Conservation (phyloP, 1,140 invertebrate species). For the Dolichoris vasculosae region DNA sequence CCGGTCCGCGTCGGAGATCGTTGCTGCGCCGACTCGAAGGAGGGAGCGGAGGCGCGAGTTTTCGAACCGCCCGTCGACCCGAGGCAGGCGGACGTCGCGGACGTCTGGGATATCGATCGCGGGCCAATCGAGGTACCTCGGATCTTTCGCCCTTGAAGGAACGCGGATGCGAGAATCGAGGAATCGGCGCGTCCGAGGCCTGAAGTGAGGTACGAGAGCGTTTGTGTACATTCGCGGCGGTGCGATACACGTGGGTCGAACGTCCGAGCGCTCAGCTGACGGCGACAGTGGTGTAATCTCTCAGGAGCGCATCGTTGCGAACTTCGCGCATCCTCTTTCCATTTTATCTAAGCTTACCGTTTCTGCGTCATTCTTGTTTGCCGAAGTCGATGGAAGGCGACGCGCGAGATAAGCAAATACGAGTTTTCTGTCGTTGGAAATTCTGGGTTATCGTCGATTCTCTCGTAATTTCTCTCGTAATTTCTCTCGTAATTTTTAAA, state of each 20-base stretch:
- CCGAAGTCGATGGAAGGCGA: too few relatives aligned
- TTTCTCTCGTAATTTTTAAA: too few relatives aligned
- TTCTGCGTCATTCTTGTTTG: too few relatives aligned
- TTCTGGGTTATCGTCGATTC: too few relatives aligned
- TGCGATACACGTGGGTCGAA: neutral
- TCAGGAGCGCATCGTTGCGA: neutral
- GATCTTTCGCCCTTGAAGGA: neutral
- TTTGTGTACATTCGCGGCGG: neutral
- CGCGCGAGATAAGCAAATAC: too few relatives aligned
- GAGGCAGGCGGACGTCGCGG: too few relatives aligned
- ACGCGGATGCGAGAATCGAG: too few relatives aligned
- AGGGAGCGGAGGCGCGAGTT: neutral
- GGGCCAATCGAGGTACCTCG: neutral
- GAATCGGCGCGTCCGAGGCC: neutral
- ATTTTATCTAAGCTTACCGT: too few relatives aligned
- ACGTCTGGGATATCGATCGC: neutral
- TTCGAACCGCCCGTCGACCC: too few relatives aligned
- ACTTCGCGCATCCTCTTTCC: too few relatives aligned
- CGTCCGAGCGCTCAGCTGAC: constrained; percentile 53
- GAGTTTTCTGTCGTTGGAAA: too few relatives aligned
- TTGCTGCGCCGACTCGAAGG: neutral
- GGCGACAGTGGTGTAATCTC: constrained; percentile 31
- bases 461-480: too few relatives aligned
- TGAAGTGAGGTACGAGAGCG: constrained; percentile 26
- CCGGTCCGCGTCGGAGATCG: neutral